These are phyloP conservation scores for Phrynocephalus guinanensis DNA, from an alignment of 2,797 vertebrate species.

Conservation along the genomic window DNA sequence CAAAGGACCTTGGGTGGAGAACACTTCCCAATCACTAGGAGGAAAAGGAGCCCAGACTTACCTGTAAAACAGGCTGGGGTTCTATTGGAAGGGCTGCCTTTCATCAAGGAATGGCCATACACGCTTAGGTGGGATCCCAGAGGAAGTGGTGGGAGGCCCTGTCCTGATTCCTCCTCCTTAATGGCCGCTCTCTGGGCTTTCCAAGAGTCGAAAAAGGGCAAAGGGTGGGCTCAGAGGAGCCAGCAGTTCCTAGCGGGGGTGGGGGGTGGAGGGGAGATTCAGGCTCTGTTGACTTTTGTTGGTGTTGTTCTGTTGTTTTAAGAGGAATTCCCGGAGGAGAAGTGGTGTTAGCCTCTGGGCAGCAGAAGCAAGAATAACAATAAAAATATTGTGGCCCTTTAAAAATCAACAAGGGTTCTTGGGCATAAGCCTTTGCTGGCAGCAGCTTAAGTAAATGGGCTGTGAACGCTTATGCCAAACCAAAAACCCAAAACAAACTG, in stretches of 20 bases:
- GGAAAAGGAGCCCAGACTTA: not conserved
- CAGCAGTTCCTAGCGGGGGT: not conserved
- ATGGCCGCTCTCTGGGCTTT: not conserved
- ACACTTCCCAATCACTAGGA: not conserved
- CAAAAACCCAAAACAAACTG: no score
- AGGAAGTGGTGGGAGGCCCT: not conserved
- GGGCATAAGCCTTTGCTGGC: no score
- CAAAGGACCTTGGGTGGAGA: not conserved
- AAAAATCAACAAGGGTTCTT: no score
- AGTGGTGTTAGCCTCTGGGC: no score
- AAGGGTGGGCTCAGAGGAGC: not conserved
- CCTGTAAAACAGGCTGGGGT: not conserved
- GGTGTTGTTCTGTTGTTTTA: not conserved
- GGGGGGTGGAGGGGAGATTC: not conserved
- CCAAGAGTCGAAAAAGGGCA: not conserved
- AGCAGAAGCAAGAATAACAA: no score
- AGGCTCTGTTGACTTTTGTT: not conserved
- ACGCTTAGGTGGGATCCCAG: not conserved
- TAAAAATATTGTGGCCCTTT: no score
- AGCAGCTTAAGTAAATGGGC: no score
- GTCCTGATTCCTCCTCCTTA: not conserved
- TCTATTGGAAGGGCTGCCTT: not conserved
- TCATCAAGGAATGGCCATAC: not conserved
- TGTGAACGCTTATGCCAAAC: no score
- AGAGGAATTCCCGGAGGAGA: no score